These are phyloP conservation scores for Muricea muricata DNA, from an alignment of 92 coral and sea anemone genomes.

Conservation along the genomic window DNA sequence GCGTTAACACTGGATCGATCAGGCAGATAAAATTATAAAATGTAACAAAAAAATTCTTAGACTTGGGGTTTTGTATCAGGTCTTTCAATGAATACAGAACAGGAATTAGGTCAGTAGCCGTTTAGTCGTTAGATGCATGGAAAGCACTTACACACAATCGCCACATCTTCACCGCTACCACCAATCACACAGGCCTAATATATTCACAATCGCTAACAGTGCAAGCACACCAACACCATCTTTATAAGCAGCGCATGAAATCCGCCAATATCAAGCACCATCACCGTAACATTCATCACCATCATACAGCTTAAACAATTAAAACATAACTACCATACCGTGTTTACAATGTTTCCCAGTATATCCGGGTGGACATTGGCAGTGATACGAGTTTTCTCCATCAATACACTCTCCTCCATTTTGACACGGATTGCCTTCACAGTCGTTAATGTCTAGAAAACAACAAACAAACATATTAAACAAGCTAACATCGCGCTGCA, in stretches of 20 bases:
- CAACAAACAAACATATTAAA: not conserved
- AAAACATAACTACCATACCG: not conserved
- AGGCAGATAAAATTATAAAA: no score
- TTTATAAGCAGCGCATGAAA: not conserved
- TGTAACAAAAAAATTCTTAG: no score
- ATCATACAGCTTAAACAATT: not conserved
- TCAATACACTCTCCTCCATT: slow-evolving; percentile 28
- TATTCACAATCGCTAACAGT: not conserved
- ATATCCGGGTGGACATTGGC: slow-evolving; percentile 21
- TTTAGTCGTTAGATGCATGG: no score
- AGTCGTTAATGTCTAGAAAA: slow-evolving; percentile 16
- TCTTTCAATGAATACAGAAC: no score
- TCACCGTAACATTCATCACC: not conserved
- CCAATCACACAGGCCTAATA: not conserved
- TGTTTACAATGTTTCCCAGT: slow-evolving; percentile 36
- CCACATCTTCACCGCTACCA: not conserved
- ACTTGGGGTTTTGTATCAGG: no score
- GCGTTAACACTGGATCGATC: no score
- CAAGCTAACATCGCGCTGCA: not conserved
- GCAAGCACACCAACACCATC: not conserved
- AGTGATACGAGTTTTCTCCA: slow-evolving; percentile 17
- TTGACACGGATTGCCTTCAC: not conserved
- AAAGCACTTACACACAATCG: not conserved
- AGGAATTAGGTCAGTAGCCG: no score
- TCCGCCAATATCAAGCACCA: not conserved